Percentiles rank a stretch among this genome's conserved stretches.
Conservation (phyloP, 92 coral and sea anemone species). For the Galaxea fascicularis region DNA sequence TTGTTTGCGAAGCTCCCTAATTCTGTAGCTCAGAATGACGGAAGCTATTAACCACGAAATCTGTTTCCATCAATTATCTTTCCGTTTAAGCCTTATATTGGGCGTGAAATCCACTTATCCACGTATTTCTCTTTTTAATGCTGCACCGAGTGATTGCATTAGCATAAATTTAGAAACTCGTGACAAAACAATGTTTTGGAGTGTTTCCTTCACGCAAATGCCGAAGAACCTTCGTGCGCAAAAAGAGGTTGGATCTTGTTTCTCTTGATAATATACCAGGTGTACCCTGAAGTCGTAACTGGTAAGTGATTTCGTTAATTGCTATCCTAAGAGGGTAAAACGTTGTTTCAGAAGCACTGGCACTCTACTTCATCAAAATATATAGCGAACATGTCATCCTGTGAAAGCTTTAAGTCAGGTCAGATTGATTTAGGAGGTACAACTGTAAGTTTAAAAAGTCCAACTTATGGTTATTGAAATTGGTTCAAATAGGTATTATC, state of each 20-base stretch:
- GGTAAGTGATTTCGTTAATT: conserved; percentile 4
- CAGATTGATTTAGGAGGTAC: neutral
- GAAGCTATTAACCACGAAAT: conserved; percentile 9
- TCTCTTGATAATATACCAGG: neutral
- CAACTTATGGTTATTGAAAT: neutral
- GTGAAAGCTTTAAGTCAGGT: neutral
- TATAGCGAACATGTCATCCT: conserved; percentile 1
- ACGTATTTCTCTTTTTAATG: neutral
- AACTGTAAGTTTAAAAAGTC: neutral
- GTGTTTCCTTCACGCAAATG: conserved; percentile 24
- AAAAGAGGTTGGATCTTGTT: neutral
- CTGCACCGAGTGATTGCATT: conserved; percentile 8
- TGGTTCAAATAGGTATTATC: conserved; percentile 20
- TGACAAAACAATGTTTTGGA: conserved; percentile 29
- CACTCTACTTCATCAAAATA: neutral
- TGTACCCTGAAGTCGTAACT: too few species aligned
- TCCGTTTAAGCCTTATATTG: neutral
- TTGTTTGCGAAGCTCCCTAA: neutral
- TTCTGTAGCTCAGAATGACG: neutral
- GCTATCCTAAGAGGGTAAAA: neutral
- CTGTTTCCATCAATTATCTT: neutral
- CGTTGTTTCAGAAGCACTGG: neutral
- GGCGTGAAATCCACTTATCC: neutral
- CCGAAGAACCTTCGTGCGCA: neutral
- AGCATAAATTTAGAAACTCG: conserved; percentile 15